phyloP scores from a whole-genome alignment of 2,797 vertebrate genomes.

The Euphonia xanthogaster region DNA sequence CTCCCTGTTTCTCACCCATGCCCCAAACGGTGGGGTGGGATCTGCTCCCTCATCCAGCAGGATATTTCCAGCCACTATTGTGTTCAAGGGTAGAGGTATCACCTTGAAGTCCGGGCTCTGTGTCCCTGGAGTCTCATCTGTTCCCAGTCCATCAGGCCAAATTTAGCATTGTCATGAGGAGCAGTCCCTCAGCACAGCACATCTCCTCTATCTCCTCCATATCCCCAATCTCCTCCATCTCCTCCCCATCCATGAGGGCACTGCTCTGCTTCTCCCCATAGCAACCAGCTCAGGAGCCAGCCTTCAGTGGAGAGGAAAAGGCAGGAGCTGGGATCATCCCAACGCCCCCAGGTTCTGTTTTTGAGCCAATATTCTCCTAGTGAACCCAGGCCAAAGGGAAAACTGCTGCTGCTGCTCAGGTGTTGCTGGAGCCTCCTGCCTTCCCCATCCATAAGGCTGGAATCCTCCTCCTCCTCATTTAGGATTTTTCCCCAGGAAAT shows the following conservation, averaged over 20 bases:
- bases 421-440: background rate
- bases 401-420: background rate
- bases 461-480: background rate
- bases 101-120: background rate
- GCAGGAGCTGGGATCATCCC: background rate
- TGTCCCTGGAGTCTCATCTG: background rate
- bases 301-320: background rate
- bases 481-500: background rate
- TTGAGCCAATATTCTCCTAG: background rate
- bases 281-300: background rate
- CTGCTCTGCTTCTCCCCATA: background rate
- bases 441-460: background rate
- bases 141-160: background rate
- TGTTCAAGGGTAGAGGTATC: background rate
- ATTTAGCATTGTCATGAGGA: background rate
- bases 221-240: background rate
- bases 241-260: background rate
- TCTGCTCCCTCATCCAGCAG: background rate
- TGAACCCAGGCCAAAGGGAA: background rate
- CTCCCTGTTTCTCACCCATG: accelerated
- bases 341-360: background rate
- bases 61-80: background rate
- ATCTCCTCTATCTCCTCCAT: background rate
- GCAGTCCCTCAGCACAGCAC: accelerated
- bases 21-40: accelerated